A percentile compares a stretch with the other conserved stretches of the same genome.
These are phyloP conservation scores for Ephydatia muelleri DNA, from an alignment of 37 sponge, comb jelly and placozoan genomes.

Conservation along the genomic window DNA sequence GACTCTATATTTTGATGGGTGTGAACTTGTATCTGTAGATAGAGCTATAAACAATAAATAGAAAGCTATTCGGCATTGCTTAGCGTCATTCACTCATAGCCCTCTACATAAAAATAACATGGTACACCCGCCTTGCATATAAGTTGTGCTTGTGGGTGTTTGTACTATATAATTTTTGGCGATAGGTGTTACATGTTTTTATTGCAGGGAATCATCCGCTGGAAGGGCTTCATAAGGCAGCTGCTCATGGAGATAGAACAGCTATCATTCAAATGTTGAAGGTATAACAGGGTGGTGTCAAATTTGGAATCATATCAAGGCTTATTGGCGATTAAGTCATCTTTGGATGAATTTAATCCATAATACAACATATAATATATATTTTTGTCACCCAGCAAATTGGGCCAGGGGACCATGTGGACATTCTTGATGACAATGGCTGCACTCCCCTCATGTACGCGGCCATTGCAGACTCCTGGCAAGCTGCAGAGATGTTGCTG, in stretches of 20 bases:
- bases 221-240: slow-evolving; percentile 75
- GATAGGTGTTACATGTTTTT: background rate
- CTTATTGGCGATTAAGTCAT: background rate
- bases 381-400: slow-evolving; percentile 23
- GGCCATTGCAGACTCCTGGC: slow-evolving; percentile 70
- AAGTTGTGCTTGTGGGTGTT: background rate
- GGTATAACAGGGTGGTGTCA: too few relatives aligned
- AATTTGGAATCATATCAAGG: too few relatives aligned
- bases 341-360: background rate
- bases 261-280: slow-evolving; percentile 73
- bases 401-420: slow-evolving; percentile 58
- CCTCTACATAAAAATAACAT: too few relatives aligned
- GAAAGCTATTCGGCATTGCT: too few relatives aligned
- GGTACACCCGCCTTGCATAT: background rate
- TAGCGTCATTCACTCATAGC: too few relatives aligned
- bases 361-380: background rate
- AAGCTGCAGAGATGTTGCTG: slow-evolving; percentile 74
- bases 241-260: slow-evolving; percentile 54
- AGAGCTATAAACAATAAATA: too few relatives aligned
- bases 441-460: slow-evolving; percentile 92
- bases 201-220: slow-evolving; percentile 47
- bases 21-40: too few relatives aligned
- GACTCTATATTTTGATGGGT: too few relatives aligned
- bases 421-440: slow-evolving; percentile 68
- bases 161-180: background rate